A percentile compares a stretch with the other conserved stretches of the same genome.
Conservation (phyloP, 2,113 vertebrate genomes). For the Semnopithecus entellus region DNA sequence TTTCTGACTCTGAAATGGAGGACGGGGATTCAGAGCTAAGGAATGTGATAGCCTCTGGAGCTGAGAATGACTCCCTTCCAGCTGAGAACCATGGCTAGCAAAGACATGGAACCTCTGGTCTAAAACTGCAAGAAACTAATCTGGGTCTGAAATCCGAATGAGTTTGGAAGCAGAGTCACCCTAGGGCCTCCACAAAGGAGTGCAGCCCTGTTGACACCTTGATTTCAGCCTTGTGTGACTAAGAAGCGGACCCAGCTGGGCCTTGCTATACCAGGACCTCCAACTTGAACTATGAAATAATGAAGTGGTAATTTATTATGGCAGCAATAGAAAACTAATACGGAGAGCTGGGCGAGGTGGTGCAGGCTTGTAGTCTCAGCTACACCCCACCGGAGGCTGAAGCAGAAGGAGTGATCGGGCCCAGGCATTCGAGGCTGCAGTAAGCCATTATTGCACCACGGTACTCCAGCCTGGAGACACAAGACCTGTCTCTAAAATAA, state of each 20-base stretch:
- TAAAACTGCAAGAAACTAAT: not conserved
- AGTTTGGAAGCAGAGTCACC: not conserved
- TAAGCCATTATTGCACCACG: too few relatives aligned
- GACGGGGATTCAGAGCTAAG: not conserved
- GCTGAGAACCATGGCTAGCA: not conserved
- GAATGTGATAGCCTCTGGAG: not conserved
- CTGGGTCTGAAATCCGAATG: not conserved
- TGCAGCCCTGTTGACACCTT: not conserved
- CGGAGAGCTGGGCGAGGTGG: too few relatives aligned
- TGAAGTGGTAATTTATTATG: not conserved
- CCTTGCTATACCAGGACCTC: not conserved
- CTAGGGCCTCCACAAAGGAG: not conserved
- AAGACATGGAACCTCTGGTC: not conserved
- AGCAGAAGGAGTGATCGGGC: too few relatives aligned
- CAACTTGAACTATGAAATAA: not conserved
- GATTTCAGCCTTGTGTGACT: not conserved
- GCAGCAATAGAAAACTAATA: not conserved
- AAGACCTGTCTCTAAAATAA: too few relatives aligned
- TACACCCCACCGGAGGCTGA: too few relatives aligned
- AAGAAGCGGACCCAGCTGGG: not conserved
- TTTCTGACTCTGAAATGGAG: not conserved
- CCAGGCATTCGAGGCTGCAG: too few relatives aligned
- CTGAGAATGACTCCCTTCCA: not conserved
- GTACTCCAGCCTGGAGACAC: too few relatives aligned
- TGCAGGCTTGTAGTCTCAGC: too few relatives aligned